Conservation (phyloP, 2,113 vertebrate genomes). For the Eclectus roratus region DNA sequence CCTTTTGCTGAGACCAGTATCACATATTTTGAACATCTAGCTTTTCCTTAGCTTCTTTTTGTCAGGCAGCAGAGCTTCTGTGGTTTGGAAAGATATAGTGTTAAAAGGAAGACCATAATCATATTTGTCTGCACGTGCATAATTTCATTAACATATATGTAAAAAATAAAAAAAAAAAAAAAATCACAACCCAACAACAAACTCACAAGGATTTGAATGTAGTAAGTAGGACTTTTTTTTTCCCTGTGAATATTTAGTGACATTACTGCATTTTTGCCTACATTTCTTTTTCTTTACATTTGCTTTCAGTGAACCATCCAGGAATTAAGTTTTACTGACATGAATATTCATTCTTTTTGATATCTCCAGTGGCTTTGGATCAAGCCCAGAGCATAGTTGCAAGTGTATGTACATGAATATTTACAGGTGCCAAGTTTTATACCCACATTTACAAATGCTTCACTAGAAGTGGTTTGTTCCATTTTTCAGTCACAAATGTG, state of each 20-base stretch:
- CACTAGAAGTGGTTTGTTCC: not conserved
- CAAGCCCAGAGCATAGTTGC: conserved; percentile 30
- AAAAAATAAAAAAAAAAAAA: not conserved
- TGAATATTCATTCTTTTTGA: conserved; percentile 54
- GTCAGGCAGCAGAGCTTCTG: not conserved
- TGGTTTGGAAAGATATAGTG: not conserved
- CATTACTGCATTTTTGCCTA: not conserved
- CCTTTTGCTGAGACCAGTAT: not conserved
- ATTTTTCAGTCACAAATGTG: conserved; percentile 25
- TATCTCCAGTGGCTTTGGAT: conserved; percentile 47
- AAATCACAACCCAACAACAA: not conserved
- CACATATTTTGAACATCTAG: not conserved
- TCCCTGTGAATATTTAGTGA: not conserved
- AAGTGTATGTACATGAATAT: conserved; percentile 49
- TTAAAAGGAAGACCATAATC: not conserved
- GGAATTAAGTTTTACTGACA: conserved; percentile 30
- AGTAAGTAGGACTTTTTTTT: not conserved
- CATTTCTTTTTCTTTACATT: conserved; percentile 16
- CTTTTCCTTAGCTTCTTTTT: not conserved
- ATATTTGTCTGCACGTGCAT: not conserved
- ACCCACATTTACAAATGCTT: conserved; percentile 18
- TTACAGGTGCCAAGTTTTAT: conserved; percentile 54
- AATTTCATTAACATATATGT: not conserved
- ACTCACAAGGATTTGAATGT: not conserved
- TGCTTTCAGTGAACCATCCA: not conserved